Evolutionary conservation across 2,888 invertebrate genomes (phyloP), one percentile per base, ranked within the genome.

Genomic region (Plagodis dolabraria): DNA sequence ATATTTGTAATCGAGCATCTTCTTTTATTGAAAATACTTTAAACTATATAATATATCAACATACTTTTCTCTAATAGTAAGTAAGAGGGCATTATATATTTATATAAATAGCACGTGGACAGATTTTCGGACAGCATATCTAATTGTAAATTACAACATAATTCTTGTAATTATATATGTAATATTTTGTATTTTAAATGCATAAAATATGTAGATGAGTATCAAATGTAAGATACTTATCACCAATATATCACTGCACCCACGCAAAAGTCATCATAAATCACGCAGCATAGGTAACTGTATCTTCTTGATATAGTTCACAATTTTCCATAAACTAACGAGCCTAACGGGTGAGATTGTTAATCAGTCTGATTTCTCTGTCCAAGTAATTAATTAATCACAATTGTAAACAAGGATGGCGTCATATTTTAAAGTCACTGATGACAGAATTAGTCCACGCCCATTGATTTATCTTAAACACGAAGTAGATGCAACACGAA

Each of bases 301-400:
- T 61, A 61, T 46, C 60, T 63, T 68, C 53, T 60, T 56, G 58
- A 65, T 67, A 67, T 43, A 63, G 67, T 63, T 53, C 64, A 67
- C 62, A 60, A 69, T 65, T 68, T 67, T 66, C 66, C 68, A 65
- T 66, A 63, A 58, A 53, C 63, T 70, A 70, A 67, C 68, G 68
- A 56, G 56, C 53, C 56, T 61, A 61, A 61, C 60, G 60, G 70
- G 57, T 65, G 66, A 57, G 66, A 63, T 67, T 68, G 62, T 68
- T 70, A 68, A 70, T 68, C 70, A 70, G 65, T 60, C 67, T 65
- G 67, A 67, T 68, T 67, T 70, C 68, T 64, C 61, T 68, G 64
- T 61, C 63, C 42, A 49, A 42, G 65, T 67, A 66, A 70, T 70
- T 70, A 69, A 72, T 72, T 72, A 72, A 70, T 66, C 64, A 67